Evolutionary conservation across 2,113 vertebrate genomes (phyloP).

Genomic region (Cervus canadensis): DNA sequence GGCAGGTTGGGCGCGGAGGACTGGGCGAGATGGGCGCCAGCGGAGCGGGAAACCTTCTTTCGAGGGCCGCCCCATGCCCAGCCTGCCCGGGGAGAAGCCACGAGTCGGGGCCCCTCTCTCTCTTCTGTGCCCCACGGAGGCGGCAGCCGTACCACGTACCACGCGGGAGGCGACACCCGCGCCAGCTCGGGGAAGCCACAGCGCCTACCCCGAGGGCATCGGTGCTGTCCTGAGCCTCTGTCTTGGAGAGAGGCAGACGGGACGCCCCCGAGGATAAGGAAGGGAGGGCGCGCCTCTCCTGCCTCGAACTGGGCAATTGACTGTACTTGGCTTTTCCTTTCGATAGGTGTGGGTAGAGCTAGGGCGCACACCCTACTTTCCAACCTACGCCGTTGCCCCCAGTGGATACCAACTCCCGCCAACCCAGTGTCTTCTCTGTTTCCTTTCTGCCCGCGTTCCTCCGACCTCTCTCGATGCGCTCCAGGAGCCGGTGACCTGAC

Average conservation of each 20-base stretch:
- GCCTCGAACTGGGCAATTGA: neutral
- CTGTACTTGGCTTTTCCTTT: neutral
- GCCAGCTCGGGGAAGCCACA: neutral
- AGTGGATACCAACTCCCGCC: neutral
- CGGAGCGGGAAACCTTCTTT: rapidly evolving
- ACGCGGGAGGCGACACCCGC: neutral
- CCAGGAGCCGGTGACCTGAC: constrained; percentile 96
- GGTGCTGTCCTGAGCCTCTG: neutral
- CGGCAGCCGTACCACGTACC: neutral
- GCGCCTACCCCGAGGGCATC: neutral
- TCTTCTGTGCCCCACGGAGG: neutral
- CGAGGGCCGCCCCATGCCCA: neutral
- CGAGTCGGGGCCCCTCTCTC: neutral
- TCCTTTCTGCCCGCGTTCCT: neutral
- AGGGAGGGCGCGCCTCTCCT: neutral
- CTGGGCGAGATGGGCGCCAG: neutral
- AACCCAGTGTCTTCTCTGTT: constrained; percentile 51
- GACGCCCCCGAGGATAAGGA: neutral
- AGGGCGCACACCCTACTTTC: neutral
- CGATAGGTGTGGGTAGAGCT: neutral
- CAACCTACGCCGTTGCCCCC: neutral
- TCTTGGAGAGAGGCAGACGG: neutral
- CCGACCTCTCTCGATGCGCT: neutral
- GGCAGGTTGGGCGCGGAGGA: too few species aligned
- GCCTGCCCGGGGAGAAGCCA: neutral